Percentiles rank a stretch among this genome's conserved stretches.
Conservation (phyloP, 2,113 vertebrate species). For the Bolborhynchus lineola region DNA sequence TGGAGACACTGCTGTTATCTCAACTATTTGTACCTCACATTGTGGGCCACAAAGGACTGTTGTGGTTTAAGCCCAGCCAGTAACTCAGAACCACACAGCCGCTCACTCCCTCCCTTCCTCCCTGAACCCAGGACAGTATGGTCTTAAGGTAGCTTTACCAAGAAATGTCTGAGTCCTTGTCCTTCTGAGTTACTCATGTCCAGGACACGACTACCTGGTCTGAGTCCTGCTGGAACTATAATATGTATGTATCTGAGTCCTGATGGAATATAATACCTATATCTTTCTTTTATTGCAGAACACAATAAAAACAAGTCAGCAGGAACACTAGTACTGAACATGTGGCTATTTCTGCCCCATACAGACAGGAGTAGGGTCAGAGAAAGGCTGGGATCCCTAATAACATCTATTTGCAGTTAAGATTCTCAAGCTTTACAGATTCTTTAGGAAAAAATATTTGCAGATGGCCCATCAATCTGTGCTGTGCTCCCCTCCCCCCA, state of each 20-base stretch:
- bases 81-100: not conserved
- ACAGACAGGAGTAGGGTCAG: not conserved
- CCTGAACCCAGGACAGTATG: not conserved
- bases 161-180: not conserved
- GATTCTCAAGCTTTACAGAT: constrained; percentile 41
- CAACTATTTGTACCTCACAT: not conserved
- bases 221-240: not conserved
- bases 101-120: not conserved
- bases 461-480: constrained; percentile 69
- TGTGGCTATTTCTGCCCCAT: not conserved
- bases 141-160: not conserved
- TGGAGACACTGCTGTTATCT: not conserved
- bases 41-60: not conserved
- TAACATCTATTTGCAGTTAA: constrained; percentile 59
- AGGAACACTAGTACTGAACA: not conserved
- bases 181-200: not conserved
- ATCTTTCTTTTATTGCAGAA: not conserved
- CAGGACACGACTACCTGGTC: not conserved
- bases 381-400: constrained; percentile 46
- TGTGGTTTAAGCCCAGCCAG: not conserved
- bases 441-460: constrained; percentile 67
- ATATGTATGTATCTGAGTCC: not conserved
- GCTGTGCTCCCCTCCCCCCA: constrained; percentile 35
- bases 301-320: not conserved
- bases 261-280: not conserved